Evolutionary conservation across 2,888 invertebrate genomes (phyloP).

Genomic region (Phania funesta): DNA sequence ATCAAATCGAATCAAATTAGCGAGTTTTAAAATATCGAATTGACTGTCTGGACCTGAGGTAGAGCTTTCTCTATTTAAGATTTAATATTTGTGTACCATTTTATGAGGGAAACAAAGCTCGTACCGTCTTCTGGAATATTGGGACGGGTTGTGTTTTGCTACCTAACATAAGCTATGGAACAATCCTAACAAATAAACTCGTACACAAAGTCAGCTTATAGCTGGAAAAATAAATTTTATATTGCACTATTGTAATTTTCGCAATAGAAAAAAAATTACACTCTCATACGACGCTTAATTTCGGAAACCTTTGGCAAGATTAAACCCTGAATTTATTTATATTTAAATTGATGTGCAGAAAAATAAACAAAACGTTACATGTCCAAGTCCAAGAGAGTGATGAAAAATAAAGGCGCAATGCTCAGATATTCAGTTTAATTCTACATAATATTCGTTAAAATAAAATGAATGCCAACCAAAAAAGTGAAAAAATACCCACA

Average conservation of each 20-base stretch:
- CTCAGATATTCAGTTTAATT: constrained; percentile 43
- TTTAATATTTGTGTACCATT: too few species aligned
- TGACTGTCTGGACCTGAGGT: too few species aligned
- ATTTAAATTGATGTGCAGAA: not conserved
- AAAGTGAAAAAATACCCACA: constrained; percentile 18
- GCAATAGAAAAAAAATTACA: not conserved
- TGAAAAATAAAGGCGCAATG: constrained; percentile 55
- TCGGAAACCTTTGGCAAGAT: not conserved
- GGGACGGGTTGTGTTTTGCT: too few species aligned
- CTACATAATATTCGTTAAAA: constrained; percentile 7
- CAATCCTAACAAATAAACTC: too few species aligned
- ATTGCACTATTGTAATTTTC: not conserved
- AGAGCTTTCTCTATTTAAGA: too few species aligned
- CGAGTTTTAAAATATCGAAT: too few species aligned
- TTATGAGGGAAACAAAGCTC: too few species aligned
- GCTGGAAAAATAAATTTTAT: not conserved
- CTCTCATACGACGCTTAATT: not conserved
- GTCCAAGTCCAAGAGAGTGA: constrained; percentile 47
- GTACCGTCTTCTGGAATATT: too few species aligned
- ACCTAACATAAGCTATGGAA: not conserved
- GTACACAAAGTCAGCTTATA: not conserved
- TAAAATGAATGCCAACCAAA: constrained; percentile 3
- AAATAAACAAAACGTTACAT: not conserved
- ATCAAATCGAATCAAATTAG: too few species aligned
- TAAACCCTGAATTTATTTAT: not conserved